A percentile compares a stretch with the other conserved stretches of the same genome.
These are phyloP conservation scores for Coreius guichenoti DNA, from an alignment of 2,797 vertebrate genomes.

Conservation along the genomic window DNA sequence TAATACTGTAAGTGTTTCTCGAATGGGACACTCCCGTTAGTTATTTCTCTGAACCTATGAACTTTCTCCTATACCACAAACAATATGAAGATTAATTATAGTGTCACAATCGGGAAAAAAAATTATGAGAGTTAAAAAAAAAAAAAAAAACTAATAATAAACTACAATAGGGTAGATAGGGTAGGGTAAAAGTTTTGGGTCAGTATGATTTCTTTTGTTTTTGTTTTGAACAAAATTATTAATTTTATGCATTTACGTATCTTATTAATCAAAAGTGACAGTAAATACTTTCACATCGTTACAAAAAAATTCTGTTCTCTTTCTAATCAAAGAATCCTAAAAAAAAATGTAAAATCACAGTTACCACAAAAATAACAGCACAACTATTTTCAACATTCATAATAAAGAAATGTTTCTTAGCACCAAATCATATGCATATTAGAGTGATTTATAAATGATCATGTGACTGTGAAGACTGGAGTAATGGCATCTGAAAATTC, in stretches of 20 bases:
- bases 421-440: not conserved
- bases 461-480: not conserved
- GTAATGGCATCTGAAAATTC: not conserved
- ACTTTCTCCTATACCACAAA: slow-evolving; percentile 9
- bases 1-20: slow-evolving; percentile 24
- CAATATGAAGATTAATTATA: slow-evolving; percentile 11
- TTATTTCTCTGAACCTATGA: slow-evolving; percentile 17
- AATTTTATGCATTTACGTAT: no score
- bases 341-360: not conserved
- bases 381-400: not conserved
- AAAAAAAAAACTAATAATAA: not conserved
- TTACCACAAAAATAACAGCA: not conserved
- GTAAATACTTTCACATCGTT: not conserved
- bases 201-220: not conserved
- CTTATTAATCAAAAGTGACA: slow-evolving; percentile 5
- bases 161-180: not conserved
- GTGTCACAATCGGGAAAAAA: not conserved
- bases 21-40: not conserved
- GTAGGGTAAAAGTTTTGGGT: not conserved
- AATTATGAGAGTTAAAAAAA: not conserved
- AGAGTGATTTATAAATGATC: not conserved
- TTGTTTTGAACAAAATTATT: not conserved
- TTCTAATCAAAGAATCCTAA: not conserved
- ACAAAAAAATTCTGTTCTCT: not conserved
- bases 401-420: not conserved